These are phyloP conservation scores for Nycticorax nycticorax DNA, from an alignment of 2,113 vertebrate species.

Conservation along the genomic window DNA sequence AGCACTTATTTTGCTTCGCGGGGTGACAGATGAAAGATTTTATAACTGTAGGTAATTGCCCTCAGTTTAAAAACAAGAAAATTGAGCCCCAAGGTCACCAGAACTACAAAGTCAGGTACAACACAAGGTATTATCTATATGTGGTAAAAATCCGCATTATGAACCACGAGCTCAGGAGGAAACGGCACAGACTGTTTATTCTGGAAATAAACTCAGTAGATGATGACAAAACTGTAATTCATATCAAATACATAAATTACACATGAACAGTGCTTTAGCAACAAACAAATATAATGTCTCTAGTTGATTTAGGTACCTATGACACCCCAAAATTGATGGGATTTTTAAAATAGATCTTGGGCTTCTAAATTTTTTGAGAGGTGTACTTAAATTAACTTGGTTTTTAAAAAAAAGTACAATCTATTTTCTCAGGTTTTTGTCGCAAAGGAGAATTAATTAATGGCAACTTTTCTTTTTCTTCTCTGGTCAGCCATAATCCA, in stretches of 20 bases:
- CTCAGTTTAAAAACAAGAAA: neutral
- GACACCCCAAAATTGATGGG: neutral
- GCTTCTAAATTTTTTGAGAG: neutral
- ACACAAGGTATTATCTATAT: fast-evolving
- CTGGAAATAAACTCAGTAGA: neutral
- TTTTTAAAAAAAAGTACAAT: neutral
- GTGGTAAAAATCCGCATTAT: fast-evolving
- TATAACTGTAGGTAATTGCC: neutral
- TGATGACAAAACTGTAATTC: neutral
- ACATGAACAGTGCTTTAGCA: neutral
- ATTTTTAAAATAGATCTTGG: neutral
- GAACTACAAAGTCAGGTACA: neutral
- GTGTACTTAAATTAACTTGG: neutral
- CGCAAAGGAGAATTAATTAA: neutral
- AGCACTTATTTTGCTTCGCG: neutral
- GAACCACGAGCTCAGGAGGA: fast-evolving
- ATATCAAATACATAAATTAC: neutral
- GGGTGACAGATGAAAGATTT: neutral
- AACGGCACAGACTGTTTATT: neutral
- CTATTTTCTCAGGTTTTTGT: neutral
- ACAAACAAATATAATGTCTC: neutral
- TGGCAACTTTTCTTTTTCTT: neutral
- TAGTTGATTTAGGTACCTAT: neutral
- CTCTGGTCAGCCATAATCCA: neutral
- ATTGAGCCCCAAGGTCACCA: neutral